A percentile compares a stretch with the other conserved stretches of the same genome.
Conservation (phyloP, 1,140 invertebrate species). For the Dendroctonus valens region DNA sequence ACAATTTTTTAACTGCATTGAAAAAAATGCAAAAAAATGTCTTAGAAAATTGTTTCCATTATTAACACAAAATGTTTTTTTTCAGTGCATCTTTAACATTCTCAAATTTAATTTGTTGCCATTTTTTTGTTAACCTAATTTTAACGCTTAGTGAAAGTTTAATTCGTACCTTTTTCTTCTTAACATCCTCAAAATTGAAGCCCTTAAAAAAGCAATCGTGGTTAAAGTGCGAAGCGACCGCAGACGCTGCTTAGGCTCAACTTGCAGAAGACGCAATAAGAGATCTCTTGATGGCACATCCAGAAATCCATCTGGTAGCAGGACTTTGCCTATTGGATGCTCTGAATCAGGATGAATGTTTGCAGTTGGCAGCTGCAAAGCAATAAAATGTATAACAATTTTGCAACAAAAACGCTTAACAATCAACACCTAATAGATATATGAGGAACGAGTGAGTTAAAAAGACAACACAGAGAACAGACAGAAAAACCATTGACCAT, state of each 20-base stretch:
- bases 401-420: too few species aligned
- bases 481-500: too few species aligned
- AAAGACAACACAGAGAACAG: too few species aligned
- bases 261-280: constrained; percentile 50
- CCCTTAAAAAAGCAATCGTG: constrained; percentile 55
- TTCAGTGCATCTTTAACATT: too few species aligned
- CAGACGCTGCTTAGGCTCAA: constrained; percentile 51
- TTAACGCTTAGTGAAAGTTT: too few species aligned
- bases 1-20: not conserved
- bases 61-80: too few species aligned
- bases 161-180: constrained; percentile 36
- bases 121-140: too few species aligned
- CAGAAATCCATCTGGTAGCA: constrained; percentile 42
- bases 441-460: too few species aligned
- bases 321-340: constrained; percentile 17
- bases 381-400: not conserved
- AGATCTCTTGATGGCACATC: constrained; percentile 49
- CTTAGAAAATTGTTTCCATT: too few species aligned
- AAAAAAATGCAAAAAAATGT: constrained; percentile 8
- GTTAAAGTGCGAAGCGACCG: constrained; percentile 52
- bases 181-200: constrained; percentile 52
- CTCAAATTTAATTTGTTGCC: too few species aligned
- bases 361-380: not conserved
- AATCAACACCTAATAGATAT: too few species aligned
- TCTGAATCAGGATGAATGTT: constrained; percentile 5